Base-by-base conservation (phyloP, 1,140 invertebrate genomes). In the Leptinotarsa texana region DNA sequence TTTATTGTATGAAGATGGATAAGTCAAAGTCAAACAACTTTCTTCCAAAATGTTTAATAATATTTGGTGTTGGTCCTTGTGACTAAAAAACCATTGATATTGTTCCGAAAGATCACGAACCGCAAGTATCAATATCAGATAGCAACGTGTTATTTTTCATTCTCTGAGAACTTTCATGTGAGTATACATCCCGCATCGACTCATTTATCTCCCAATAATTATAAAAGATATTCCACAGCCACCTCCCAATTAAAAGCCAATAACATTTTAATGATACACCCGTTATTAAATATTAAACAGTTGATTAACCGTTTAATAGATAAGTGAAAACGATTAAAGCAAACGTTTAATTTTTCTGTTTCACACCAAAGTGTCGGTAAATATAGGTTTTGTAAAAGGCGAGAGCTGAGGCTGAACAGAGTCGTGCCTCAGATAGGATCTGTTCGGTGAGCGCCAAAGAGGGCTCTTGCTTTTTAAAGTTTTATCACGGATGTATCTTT, bases 211-310 rank as follows among this genome's bases (percentile, higher is more conserved):
- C 51, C 51, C 17, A 48, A 69, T 61, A 73, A 49, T 48, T 33
- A 73, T 48, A 65, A 65, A 73, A 65, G 22, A 47, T 65, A 65
- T 47, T 73, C 71, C 71, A 65, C 48, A 73, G 18, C 71, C 71
- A 73, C 71, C 71, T 73, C 62, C 71, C 71, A 73, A 73, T 73
- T 73, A 73, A 73, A 73, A 73, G 61, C 71, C 71, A 65, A 73
- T 73, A 73, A 73, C 71, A 65, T 73, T 73, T 72, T 73, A 73
- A 73, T 73, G 71, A 73, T 73, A 73, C 62, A 18, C 57, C 71
- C 61, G 71, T 73, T 73, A 73, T 73, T 73, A 73, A 73, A 73
- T 73, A 73, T 73, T 73, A 73, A 73, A 73, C 61, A 65, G 69
- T 65, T 49, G 63, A 73, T 73, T 73, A 73, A 65, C 61, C 61